phyloP scores from a whole-genome alignment of 2,888 invertebrate genomes.

The Drosophila acutilabella region DNA sequence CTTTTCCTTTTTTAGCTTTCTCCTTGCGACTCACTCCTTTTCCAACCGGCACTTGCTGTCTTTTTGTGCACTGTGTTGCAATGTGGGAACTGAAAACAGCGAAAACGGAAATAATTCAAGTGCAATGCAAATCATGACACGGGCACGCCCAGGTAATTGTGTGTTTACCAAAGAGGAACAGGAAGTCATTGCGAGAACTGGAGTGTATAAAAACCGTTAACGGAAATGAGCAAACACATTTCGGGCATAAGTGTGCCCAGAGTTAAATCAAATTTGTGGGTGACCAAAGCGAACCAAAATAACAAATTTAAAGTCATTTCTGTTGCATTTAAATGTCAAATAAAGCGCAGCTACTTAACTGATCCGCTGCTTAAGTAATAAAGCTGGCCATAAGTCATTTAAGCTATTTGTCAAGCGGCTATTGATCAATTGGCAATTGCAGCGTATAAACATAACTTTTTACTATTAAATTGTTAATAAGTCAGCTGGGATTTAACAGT shows the following conservation, averaged over 20 bases:
- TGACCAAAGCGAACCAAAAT: conserved; percentile 26
- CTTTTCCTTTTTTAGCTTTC: not conserved
- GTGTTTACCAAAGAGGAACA: conserved; percentile 68
- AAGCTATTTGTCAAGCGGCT: conserved; percentile 2
- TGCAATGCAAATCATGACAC: conserved; percentile 78
- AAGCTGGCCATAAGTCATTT: not conserved
- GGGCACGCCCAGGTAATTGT: conserved; percentile 73
- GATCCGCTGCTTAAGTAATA: not conserved
- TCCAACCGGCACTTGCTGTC: not conserved
- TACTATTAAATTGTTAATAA: conserved; percentile 13
- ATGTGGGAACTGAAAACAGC: conserved; percentile 39
- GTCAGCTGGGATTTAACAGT: conserved; percentile 22
- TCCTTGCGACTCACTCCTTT: not conserved
- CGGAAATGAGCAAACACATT: conserved; percentile 73
- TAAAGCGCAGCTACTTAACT: not conserved
- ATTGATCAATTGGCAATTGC: not conserved
- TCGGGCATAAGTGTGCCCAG: conserved; percentile 46
- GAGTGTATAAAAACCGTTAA: conserved; percentile 22
- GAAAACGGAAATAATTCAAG: conserved; percentile 78
- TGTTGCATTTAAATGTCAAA: not conserved
- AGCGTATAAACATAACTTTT: not conserved
- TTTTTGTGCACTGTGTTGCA: conserved; percentile 11
- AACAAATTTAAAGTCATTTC: conserved; percentile 3
- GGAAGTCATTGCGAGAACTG: conserved; percentile 39
- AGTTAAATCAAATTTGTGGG: conserved; percentile 34